Conservation (phyloP, 1,140 invertebrate genomes). For the Platyscapa corneri region DNA sequence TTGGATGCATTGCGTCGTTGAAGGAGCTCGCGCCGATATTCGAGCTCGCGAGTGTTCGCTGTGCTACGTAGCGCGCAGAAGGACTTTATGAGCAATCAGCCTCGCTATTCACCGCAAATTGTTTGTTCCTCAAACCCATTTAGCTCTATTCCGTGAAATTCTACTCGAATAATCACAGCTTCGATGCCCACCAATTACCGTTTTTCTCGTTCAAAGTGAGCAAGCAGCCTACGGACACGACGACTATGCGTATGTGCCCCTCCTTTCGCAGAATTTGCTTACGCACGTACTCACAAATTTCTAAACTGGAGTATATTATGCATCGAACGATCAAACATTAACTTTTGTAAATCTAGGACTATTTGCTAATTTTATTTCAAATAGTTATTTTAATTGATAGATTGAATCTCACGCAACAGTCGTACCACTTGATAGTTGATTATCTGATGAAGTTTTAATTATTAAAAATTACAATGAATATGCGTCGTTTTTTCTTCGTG, state of each 20-base stretch:
- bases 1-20: background rate
- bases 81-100: slow-evolving; percentile 73
- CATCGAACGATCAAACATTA: background rate
- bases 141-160: slow-evolving; percentile 73
- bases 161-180: slow-evolving; percentile 73
- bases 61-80: slow-evolving; percentile 29
- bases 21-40: slow-evolving; percentile 32
- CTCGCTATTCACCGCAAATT: slow-evolving; percentile 71
- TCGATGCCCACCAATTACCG: slow-evolving; percentile 70
- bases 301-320: too few species aligned
- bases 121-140: slow-evolving; percentile 74
- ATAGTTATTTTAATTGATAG: too few species aligned
- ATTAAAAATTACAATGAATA: background rate
- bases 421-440: background rate
- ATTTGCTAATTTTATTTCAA: background rate
- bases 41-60: background rate
- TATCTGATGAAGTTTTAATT: background rate
- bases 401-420: too few species aligned
- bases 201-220: slow-evolving; percentile 57
- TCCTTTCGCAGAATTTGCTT: background rate
- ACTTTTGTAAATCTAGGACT: background rate
- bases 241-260: background rate
- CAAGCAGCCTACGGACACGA: background rate
- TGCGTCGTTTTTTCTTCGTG: background rate
- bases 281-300: background rate